These are phyloP conservation scores for Notospermus geniculatus DNA, from an alignment of 1,140 invertebrate genomes.

Conservation along the genomic window DNA sequence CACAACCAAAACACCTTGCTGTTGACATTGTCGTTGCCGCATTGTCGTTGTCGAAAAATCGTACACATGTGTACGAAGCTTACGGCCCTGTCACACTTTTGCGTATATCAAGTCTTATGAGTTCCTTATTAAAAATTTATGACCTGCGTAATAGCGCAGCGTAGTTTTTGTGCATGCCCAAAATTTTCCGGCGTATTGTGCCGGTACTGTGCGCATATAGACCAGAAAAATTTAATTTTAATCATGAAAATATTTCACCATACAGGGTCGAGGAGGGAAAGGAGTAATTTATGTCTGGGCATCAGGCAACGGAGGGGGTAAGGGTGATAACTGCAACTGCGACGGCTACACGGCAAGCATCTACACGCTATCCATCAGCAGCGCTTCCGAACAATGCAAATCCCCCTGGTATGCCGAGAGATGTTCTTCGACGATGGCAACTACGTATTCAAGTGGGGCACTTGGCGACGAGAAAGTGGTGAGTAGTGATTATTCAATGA, in stretches of 20 bases:
- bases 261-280: slow-evolving; percentile 73
- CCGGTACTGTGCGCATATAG: too few relatives aligned
- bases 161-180: neutral
- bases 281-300: slow-evolving; percentile 86
- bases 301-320: slow-evolving; percentile 78
- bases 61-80: too few relatives aligned
- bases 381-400: slow-evolving; percentile 66
- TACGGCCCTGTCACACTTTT: too few relatives aligned
- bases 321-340: slow-evolving; percentile 80
- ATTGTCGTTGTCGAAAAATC: too few relatives aligned
- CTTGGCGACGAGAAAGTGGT: slow-evolving; percentile 7
- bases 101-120: too few relatives aligned
- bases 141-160: neutral
- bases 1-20: too few relatives aligned
- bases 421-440: slow-evolving; percentile 73
- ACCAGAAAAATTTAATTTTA: neutral
- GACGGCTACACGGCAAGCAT: slow-evolving; percentile 80
- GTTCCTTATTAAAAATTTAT: too few relatives aligned
- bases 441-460: slow-evolving; percentile 83
- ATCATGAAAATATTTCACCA: neutral
- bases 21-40: too few relatives aligned
- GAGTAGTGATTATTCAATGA: neutral
- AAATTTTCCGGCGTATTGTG: neutral
- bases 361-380: slow-evolving; percentile 80
- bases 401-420: slow-evolving; percentile 71